phyloP scores from a whole-genome alignment of 2,797 vertebrate species.

The Sardinella longiceps region DNA sequence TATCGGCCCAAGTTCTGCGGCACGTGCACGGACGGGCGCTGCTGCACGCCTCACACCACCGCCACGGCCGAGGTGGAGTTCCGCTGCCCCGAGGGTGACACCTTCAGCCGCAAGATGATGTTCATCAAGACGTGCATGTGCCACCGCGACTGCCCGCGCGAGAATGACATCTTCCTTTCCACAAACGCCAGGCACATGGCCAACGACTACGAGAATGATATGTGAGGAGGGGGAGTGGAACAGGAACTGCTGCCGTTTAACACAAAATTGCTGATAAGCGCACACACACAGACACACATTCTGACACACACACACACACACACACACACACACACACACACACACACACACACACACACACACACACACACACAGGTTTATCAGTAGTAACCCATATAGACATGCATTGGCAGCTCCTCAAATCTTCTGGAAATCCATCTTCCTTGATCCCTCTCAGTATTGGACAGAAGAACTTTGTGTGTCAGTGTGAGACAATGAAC shows the following conservation, averaged over 20 bases:
- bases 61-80: constrained; percentile 75
- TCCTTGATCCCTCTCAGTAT: background rate
- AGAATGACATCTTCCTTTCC: constrained; percentile 78
- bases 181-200: constrained; percentile 68
- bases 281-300: background rate
- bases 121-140: constrained; percentile 81
- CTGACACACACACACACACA: constrained; percentile 27
- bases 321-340: constrained; percentile 25
- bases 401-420: constrained; percentile 47
- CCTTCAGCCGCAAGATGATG: constrained; percentile 81
- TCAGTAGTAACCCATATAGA: constrained; percentile 28
- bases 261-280: background rate
- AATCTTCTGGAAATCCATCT: constrained; percentile 39
- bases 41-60: constrained; percentile 76
- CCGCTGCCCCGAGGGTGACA: constrained; percentile 78
- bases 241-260: constrained; percentile 38
- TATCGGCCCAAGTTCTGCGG: constrained; percentile 81
- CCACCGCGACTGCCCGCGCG: constrained; percentile 74
- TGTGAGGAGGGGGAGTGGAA: constrained; percentile 39
- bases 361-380: background rate
- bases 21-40: constrained; percentile 74
- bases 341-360: constrained; percentile 12
- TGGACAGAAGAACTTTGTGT: background rate
- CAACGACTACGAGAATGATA: constrained; percentile 68
- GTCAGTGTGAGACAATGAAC: background rate